Conservation (phyloP, 2,797 vertebrate genomes). For the Argentina silus region DNA sequence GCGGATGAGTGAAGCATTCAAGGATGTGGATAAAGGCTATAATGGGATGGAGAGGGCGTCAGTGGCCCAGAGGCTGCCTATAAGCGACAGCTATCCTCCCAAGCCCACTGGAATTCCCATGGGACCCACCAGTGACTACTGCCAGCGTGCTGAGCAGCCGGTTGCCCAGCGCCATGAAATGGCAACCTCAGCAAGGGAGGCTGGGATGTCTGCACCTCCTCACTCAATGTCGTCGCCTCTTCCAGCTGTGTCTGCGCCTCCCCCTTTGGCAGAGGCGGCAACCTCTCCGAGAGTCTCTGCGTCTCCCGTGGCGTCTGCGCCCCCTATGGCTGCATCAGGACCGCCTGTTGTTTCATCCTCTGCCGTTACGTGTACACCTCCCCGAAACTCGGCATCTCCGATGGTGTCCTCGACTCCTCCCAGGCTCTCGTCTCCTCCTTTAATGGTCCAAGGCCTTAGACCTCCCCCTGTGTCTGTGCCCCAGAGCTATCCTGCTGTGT, state of each 20-base stretch:
- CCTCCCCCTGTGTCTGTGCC: constrained; percentile 35
- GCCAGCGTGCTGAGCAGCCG: constrained; percentile 58
- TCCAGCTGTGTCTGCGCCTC: constrained; percentile 45
- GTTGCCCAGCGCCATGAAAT: constrained; percentile 56
- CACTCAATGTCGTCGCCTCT: constrained; percentile 43
- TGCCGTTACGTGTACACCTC: constrained; percentile 44
- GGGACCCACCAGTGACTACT: constrained; percentile 59
- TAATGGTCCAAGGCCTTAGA: background rate
- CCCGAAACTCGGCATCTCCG: constrained; percentile 55
- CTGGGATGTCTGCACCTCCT: constrained; percentile 47
- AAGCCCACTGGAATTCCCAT: constrained; percentile 50
- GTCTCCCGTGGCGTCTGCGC: constrained; percentile 38
- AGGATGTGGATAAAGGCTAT: constrained; percentile 68
- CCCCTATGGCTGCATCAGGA: constrained; percentile 44
- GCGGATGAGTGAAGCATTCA: constrained; percentile 61
- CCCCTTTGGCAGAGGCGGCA: constrained; percentile 38
- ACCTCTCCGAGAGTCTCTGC: constrained; percentile 53
- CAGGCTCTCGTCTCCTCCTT: constrained; percentile 21
- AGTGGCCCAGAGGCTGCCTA: constrained; percentile 55
- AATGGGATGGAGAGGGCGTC: constrained; percentile 67
- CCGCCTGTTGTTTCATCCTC: constrained; percentile 34
- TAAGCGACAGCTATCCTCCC: constrained; percentile 60
- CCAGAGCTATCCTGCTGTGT: constrained; percentile 46
- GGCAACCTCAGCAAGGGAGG: constrained; percentile 54
- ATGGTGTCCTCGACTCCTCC: constrained; percentile 32